Base-by-base conservation (phyloP, 2,797 vertebrate species). In the Smutsia gigantea region DNA sequence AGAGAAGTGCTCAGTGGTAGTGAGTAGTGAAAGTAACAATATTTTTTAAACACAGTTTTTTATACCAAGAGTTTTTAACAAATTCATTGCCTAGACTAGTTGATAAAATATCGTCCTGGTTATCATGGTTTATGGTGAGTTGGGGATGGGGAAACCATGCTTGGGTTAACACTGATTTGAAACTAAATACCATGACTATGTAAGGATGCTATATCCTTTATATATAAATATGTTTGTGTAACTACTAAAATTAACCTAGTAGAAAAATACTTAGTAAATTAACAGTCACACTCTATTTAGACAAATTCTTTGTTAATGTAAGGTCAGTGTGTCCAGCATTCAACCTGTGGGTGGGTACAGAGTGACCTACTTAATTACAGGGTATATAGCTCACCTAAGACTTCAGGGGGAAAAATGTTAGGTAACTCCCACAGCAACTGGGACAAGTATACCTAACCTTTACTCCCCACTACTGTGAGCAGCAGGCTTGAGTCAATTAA, bases 201-300 rank as follows among this genome's bases (percentile, higher is more conserved):
- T 77, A 37, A 93, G n/a, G 64, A 66, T 64, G n/a, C 10, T 46
- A 11, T 46, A 46, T 46, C 46, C 46, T 46, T 46, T 46, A 46
- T 59, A 15, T 29, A 89, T n/a, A 81, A 81, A 91, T 21, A 92
- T 71, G 49, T 77, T 93, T 93, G 19, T 82, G 6, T 82, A 85
- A 71, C 55, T 7, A 64, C 59, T 75, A 86, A 85, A 89, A 78
- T 55, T 82, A 77, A 93, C 31, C 53, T 81, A 83, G 46, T 78
- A 85, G 74, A 85, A 93, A 85, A 66, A 81, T 77, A 61, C n/a
- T 93, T 84, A 72, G 29, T 93, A 84, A 82, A 83, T 77, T 74
- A 90, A 55, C 68, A 82, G 68, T 91, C 89, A 55, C 1, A 71
- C 19, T 89, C 57, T 55, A 9, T 55, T 15, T 85, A 81, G 46